phyloP scores from a whole-genome alignment of 2,888 invertebrate genomes.

The Tetanocera ferruginea region DNA sequence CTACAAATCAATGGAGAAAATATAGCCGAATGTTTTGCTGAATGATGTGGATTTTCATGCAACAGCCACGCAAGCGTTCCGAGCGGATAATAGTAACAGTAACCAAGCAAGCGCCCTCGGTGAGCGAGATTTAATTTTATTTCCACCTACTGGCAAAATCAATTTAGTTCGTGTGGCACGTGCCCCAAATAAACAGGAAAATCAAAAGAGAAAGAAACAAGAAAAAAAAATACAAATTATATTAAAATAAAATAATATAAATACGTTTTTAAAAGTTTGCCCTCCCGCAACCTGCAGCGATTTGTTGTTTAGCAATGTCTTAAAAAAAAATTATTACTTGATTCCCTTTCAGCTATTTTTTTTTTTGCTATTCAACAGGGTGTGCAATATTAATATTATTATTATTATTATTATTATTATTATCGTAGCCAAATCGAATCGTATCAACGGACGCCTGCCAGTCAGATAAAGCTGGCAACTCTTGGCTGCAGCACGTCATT shows the following conservation, averaged over 20 bases:
- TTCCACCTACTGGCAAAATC: slow-evolving; percentile 69
- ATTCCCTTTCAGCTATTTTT: not conserved
- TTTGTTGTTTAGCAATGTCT: not conserved
- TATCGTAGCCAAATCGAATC: slow-evolving; percentile 40
- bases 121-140: slow-evolving; percentile 60
- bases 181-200: slow-evolving; percentile 62
- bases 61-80: not conserved
- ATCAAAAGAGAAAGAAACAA: not conserved
- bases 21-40: not conserved
- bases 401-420: not conserved
- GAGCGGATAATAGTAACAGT: not conserved
- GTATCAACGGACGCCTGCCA: slow-evolving; percentile 45
- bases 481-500: slow-evolving; percentile 50
- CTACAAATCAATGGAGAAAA: not conserved
- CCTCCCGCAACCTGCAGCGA: not conserved
- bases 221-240: not conserved
- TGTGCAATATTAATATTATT: not conserved
- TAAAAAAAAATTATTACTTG: not conserved
- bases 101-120: slow-evolving; percentile 19
- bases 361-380: slow-evolving; percentile 1
- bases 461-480: slow-evolving; percentile 34
- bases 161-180: slow-evolving; percentile 70
- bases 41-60: not conserved
- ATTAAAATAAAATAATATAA: not conserved
- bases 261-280: not conserved